Evolutionary conservation across 2,113 vertebrate genomes (phyloP).

Genomic region (Odontesthes bonariensis): DNA sequence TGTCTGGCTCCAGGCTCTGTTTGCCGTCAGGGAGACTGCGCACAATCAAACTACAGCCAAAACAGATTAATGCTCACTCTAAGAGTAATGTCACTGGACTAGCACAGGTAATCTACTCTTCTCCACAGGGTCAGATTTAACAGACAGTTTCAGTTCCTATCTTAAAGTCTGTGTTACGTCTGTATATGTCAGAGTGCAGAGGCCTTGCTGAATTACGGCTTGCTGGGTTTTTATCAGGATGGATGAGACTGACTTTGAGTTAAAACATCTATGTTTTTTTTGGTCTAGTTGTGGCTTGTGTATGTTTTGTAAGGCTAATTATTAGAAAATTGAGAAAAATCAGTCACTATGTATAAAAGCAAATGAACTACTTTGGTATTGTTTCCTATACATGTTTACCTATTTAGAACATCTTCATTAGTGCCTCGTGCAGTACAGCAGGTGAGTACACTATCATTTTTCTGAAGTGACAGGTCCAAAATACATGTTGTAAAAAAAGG

Average conservation of each 20-base stretch:
- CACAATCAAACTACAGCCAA: background rate
- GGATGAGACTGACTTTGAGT: background rate
- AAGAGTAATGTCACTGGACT: background rate
- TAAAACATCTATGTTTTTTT: background rate
- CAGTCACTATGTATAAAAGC: background rate
- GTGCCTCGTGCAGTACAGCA: too few relatives aligned
- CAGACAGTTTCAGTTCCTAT: background rate
- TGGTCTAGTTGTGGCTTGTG: background rate
- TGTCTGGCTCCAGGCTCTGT: constrained; percentile 4
- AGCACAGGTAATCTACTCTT: background rate
- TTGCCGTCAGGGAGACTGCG: constrained; percentile 9
- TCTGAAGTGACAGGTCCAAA: background rate
- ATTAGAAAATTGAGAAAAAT: background rate
- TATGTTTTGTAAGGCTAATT: background rate
- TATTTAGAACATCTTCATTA: too few relatives aligned
- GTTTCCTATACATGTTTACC: too few relatives aligned
- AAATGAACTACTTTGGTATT: background rate
- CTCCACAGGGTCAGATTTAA: background rate
- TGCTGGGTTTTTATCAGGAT: background rate
- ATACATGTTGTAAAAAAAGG: background rate
- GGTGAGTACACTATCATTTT: too few relatives aligned
- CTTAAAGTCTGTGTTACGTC: too few relatives aligned
- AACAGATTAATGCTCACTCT: background rate
- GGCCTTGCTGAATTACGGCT: background rate
- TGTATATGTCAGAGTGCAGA: background rate